A percentile compares a stretch with the other conserved stretches of the same genome.
phyloP scores from a whole-genome alignment of 2,113 vertebrate species.

The Apeltes quadracus region DNA sequence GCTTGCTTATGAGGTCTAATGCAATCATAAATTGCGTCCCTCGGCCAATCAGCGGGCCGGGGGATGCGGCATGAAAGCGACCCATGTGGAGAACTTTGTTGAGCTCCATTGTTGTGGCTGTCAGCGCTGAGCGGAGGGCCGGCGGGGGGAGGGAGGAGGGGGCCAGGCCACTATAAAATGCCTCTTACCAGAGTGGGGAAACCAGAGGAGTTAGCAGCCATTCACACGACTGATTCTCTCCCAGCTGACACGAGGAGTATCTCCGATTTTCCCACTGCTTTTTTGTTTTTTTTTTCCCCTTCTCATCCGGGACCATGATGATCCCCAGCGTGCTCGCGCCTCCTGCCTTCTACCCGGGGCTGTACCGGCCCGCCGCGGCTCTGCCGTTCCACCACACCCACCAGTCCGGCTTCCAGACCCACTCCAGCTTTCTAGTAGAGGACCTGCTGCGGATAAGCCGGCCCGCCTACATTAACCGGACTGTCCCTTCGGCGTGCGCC shows the following conservation, averaged over 20 bases:
- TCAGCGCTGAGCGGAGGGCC: constrained; percentile 86
- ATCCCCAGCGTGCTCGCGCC: constrained; percentile 93
- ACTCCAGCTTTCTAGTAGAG: constrained; percentile 94
- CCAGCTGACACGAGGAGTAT: constrained; percentile 62
- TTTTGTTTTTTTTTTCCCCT: not conserved
- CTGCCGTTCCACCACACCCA: constrained; percentile 88
- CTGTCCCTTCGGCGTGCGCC: constrained; percentile 70
- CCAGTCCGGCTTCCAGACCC: constrained; percentile 84
- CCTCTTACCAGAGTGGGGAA: constrained; percentile 66
- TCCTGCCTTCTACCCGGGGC: constrained; percentile 89
- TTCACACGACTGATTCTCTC: constrained; percentile 59
- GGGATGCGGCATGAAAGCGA: constrained; percentile 85
- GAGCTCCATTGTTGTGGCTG: constrained; percentile 92
- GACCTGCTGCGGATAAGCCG: constrained; percentile 93
- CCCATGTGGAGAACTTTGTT: constrained; percentile 95
- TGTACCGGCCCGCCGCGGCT: constrained; percentile 88
- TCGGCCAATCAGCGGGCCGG: constrained; percentile 87
- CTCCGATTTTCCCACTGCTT: constrained; percentile 34
- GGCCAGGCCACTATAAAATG: constrained; percentile 88
- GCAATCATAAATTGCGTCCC: constrained; percentile 94
- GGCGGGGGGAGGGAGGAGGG: constrained; percentile 1
- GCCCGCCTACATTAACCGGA: constrained; percentile 84
- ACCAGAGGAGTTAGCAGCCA: constrained; percentile 69
- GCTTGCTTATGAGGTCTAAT: constrained; percentile 97
- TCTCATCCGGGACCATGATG: constrained; percentile 86